Conservation (phyloP, 2,113 vertebrate species). For the Chionodraco myersi region DNA sequence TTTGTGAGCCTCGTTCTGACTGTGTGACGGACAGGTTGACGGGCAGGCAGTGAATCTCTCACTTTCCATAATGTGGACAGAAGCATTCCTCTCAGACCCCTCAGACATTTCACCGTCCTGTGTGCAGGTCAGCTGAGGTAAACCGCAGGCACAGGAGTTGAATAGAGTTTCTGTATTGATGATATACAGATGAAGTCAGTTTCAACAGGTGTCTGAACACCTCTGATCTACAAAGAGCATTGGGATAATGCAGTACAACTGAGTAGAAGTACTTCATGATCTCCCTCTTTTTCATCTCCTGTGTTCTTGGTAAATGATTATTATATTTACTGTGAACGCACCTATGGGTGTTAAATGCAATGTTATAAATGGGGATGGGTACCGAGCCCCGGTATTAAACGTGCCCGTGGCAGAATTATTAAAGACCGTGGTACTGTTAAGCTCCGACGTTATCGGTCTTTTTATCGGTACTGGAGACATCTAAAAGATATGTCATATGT, state of each 20-base stretch:
- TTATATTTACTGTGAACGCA: background rate
- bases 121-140: background rate
- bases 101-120: background rate
- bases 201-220: conserved; percentile 1
- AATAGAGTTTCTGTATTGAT: background rate
- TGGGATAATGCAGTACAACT: background rate
- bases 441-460: too few species aligned
- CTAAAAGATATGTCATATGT: too few species aligned
- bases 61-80: conserved; percentile 8
- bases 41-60: conserved; percentile 32
- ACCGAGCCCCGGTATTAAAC: too few species aligned
- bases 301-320: background rate
- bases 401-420: too few species aligned
- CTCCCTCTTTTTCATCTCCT: background rate
- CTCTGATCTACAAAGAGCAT: background rate
- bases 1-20: conserved; percentile 20
- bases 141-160: background rate
- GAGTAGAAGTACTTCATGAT: background rate
- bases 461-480: too few species aligned
- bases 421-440: too few species aligned
- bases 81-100: conserved; percentile 4
- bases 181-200: background rate
- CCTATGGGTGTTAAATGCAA: background rate
- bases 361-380: background rate
- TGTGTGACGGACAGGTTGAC: conserved; percentile 33